A percentile compares a stretch with the other conserved stretches of the same genome.
Conservation (phyloP, 2,113 vertebrate genomes). For the Nestor notabilis region DNA sequence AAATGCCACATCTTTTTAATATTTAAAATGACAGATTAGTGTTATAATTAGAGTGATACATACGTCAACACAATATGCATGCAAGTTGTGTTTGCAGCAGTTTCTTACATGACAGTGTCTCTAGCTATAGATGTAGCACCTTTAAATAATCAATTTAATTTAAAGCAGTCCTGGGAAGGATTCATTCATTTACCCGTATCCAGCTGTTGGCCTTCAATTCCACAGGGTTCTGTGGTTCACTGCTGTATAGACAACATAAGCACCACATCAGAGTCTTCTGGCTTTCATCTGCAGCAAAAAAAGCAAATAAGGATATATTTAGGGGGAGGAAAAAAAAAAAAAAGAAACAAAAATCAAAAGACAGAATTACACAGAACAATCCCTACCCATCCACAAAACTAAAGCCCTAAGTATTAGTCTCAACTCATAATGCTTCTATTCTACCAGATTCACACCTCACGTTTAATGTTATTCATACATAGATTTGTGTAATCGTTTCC, state of each 20-base stretch:
- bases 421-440: not conserved
- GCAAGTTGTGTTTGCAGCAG: not conserved
- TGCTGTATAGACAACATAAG: slow-evolving; percentile 86
- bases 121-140: not conserved
- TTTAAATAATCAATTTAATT: slow-evolving; percentile 60
- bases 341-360: not conserved
- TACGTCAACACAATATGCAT: not conserved
- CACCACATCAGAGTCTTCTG: slow-evolving; percentile 84
- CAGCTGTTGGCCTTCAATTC: slow-evolving; percentile 89
- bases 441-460: not conserved
- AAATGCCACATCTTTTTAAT: not conserved
- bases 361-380: not conserved
- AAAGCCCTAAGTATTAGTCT: not conserved
- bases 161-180: slow-evolving; percentile 33
- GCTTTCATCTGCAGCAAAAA: slow-evolving; percentile 78
- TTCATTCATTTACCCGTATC: slow-evolving; percentile 81
- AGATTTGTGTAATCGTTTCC: not conserved
- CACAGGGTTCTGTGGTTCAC: slow-evolving; percentile 81
- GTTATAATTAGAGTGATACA: slow-evolving; percentile 4
- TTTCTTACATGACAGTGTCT: slow-evolving; percentile 23
- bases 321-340: not conserved
- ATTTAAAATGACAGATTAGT: not conserved
- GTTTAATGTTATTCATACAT: not conserved
- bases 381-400: not conserved
- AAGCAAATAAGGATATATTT: slow-evolving; percentile 39